Percentiles rank a stretch among this genome's conserved stretches.
Conservation (phyloP, 2,888 invertebrate genomes). For the Heliconius aoede region DNA sequence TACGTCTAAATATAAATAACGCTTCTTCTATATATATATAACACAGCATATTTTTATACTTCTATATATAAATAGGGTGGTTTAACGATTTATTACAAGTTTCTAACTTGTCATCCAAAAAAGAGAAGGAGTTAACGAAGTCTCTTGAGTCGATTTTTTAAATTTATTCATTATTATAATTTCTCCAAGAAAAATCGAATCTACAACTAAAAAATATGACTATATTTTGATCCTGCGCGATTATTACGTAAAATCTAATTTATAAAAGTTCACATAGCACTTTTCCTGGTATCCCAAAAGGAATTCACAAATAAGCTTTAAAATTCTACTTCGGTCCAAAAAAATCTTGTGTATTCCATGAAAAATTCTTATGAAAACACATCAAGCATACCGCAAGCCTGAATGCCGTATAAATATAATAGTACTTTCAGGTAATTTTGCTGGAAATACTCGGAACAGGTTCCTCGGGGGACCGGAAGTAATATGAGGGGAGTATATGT, state of each 20-base stretch:
- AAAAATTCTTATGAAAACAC: conserved; percentile 14
- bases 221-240: neutral
- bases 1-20: no score
- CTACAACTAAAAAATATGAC: neutral
- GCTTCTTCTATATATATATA: no score
- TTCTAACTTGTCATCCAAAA: no score
- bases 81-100: no score
- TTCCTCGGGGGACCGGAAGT: conserved; percentile 44
- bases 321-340: neutral
- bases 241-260: neutral
- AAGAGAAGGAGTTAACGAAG: no score
- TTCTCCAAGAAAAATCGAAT: neutral
- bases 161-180: no score
- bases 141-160: no score
- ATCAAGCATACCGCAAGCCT: neutral
- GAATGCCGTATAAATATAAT: conserved; percentile 2
- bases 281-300: neutral
- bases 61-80: no score
- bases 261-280: neutral
- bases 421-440: conserved; percentile 7
- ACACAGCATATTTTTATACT: no score
- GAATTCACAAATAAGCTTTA: neutral
- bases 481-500: conserved; percentile 46
- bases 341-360: neutral
- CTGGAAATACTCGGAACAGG: conserved; percentile 25